A percentile compares a stretch with the other conserved stretches of the same genome.
Conservation (phyloP, 2,797 vertebrate genomes). For the Simalia tracyae region DNA sequence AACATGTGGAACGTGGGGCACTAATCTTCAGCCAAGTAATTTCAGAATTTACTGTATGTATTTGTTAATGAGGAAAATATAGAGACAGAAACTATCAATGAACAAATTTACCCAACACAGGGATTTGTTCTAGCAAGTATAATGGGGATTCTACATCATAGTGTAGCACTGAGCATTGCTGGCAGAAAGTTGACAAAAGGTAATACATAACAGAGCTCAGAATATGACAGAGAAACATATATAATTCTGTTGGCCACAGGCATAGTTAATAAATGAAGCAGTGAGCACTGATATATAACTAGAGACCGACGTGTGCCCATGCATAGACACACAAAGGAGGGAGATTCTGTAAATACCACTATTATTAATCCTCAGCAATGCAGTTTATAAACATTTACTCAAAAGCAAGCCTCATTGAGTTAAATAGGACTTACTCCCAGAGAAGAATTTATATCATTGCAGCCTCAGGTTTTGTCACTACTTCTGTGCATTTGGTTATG, state of each 20-base stretch:
- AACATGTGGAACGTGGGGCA: background rate
- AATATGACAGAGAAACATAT: constrained; percentile 29
- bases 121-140: constrained; percentile 17
- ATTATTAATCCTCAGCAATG: constrained; percentile 18
- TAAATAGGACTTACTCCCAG: background rate
- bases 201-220: constrained; percentile 46
- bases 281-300: background rate
- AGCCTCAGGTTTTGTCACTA: constrained; percentile 32
- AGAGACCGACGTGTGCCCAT: background rate
- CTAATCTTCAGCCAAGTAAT: constrained; percentile 26
- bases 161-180: constrained; percentile 42
- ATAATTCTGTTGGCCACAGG: constrained; percentile 51
- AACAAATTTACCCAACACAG: constrained; percentile 24
- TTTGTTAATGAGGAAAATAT: background rate
- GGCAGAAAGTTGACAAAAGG: constrained; percentile 51
- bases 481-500: constrained; percentile 48
- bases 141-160: constrained; percentile 33
- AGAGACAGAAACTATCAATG: constrained; percentile 11
- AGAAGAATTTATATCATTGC: background rate
- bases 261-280: constrained; percentile 53
- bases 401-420: background rate
- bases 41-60: constrained; percentile 2
- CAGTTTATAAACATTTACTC: background rate
- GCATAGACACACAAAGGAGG: constrained; percentile 21
- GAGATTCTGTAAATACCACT: background rate